Base-by-base conservation (phyloP, 2,113 vertebrate species). In the Thomomys bottae region DNA sequence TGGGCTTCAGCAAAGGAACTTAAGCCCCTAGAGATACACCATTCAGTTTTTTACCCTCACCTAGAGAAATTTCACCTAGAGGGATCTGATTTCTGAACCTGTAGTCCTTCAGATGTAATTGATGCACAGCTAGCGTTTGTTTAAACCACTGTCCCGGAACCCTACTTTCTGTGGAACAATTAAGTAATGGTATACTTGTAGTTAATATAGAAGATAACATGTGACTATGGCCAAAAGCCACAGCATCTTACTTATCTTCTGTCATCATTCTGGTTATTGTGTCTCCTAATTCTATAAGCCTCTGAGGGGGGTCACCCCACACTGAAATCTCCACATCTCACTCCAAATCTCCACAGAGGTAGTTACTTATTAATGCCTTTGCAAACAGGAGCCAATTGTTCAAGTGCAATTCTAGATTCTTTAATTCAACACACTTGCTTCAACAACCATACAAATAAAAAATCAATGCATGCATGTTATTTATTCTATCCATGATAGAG, bases 361-460 rank as follows among this genome's bases (percentile, higher is more conserved):
- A 7, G 71, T 34, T 70, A 66, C 57, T 84, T 91, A 83, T 82
- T 64, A 94, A 90, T 10, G 86, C 57, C 67, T 90, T 84, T 92
- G 89, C 63, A 95, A 89, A 88, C 49, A 93, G 8, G 82, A 92
- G 64, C 72, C 87, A 32, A 94, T 61, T 93, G 79, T 64, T 61
- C 68, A 77, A 88, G 88, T 75, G 70, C 63, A 94, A 85, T 64
- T 63, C 75, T 67, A 72, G 20, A 49, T 92, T 78, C 75, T 84
- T 92, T 72, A 88, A 23, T 83, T 85, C 73, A 89, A 82, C 26
- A 28, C 30, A 38, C 86, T 90, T 91, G 67, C 26, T 93, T 82
- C 87, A 95, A 92, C 70, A 93, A 66, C 36, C 42, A 63, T 68
- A 87, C 45, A 95, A 96, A 94, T 93, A 93, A 84, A 96, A 94